phyloP scores from a whole-genome alignment of 2,888 invertebrate genomes.

The Cheilosia pagana region DNA sequence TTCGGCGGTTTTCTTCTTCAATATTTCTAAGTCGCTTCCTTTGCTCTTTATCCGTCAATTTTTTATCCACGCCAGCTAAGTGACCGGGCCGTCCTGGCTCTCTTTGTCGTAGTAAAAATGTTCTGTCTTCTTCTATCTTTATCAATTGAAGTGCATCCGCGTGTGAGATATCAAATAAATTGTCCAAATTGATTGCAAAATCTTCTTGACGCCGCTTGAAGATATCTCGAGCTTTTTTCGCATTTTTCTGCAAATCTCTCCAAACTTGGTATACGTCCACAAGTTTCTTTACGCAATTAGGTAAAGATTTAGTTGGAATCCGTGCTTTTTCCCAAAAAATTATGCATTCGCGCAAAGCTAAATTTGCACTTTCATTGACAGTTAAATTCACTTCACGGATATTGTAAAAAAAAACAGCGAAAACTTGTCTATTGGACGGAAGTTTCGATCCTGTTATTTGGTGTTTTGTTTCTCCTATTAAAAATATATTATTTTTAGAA shows the following conservation, averaged over 20 bases:
- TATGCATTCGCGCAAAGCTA: slow-evolving; percentile 7
- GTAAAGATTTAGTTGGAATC: slow-evolving; percentile 13
- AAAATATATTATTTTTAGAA: no score
- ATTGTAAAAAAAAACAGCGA: slow-evolving; percentile 17
- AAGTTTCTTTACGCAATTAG: slow-evolving; percentile 25
- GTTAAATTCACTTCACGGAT: slow-evolving; percentile 15
- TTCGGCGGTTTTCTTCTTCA: no score
- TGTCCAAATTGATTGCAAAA: not conserved
- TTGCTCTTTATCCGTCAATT: no score
- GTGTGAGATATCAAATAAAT: not conserved
- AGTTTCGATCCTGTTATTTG: not conserved
- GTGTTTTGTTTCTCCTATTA: no score
- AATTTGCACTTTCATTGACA: slow-evolving; percentile 25
- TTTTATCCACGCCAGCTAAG: no score
- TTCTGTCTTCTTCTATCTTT: slow-evolving; percentile 7
- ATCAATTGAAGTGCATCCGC: not conserved
- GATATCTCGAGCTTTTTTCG: not conserved
- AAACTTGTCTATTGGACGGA: not conserved
- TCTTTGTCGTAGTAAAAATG: not conserved
- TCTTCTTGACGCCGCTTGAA: not conserved
- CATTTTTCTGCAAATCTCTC: slow-evolving; percentile 26
- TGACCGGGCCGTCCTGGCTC: no score
- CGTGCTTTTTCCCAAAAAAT: slow-evolving; percentile 28
- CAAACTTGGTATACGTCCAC: slow-evolving; percentile 14
- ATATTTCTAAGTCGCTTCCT: no score